These are phyloP conservation scores for Brachypalpus laphriformis DNA, from an alignment of 2,888 invertebrate species.

Conservation along the genomic window DNA sequence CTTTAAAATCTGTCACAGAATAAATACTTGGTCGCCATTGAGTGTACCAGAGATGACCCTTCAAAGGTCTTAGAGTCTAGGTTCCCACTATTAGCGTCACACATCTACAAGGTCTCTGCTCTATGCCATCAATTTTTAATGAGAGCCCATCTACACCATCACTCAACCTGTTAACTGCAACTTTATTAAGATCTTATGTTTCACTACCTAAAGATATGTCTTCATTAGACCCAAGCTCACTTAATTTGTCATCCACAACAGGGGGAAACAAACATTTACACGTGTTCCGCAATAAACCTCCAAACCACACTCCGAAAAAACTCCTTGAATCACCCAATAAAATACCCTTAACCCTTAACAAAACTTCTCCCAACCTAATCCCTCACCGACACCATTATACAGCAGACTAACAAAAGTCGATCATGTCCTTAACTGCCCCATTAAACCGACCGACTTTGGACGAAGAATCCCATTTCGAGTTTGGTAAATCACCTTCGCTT, in stretches of 20 bases:
- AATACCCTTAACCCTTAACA: not conserved
- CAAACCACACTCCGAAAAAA: slow-evolving; percentile 1
- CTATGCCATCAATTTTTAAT: not conserved
- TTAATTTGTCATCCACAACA: not conserved
- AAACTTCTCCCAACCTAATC: not conserved
- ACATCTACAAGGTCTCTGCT: too few relatives aligned
- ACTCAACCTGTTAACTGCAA: not conserved
- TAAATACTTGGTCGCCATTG: too few relatives aligned
- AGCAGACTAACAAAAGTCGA: slow-evolving; percentile 20
- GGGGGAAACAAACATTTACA: slow-evolving; percentile 11
- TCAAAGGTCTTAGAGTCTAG: too few relatives aligned
- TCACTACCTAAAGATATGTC: not conserved
- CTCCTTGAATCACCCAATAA: slow-evolving; percentile 36
- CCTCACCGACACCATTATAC: not conserved
- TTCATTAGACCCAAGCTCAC: not conserved
- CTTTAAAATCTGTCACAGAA: too few relatives aligned
- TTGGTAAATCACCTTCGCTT: slow-evolving; percentile 56
- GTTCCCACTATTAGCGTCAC: too few relatives aligned
- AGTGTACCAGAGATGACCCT: too few relatives aligned
- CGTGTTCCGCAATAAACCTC: slow-evolving; percentile 30
- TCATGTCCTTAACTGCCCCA: slow-evolving; percentile 60
- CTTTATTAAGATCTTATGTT: not conserved
- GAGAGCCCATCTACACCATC: not conserved
- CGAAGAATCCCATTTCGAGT: slow-evolving; percentile 1
- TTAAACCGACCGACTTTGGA: slow-evolving; percentile 2